These are phyloP conservation scores for Cephus cinctus DNA, from an alignment of 1,140 invertebrate genomes.

Conservation along the genomic window DNA sequence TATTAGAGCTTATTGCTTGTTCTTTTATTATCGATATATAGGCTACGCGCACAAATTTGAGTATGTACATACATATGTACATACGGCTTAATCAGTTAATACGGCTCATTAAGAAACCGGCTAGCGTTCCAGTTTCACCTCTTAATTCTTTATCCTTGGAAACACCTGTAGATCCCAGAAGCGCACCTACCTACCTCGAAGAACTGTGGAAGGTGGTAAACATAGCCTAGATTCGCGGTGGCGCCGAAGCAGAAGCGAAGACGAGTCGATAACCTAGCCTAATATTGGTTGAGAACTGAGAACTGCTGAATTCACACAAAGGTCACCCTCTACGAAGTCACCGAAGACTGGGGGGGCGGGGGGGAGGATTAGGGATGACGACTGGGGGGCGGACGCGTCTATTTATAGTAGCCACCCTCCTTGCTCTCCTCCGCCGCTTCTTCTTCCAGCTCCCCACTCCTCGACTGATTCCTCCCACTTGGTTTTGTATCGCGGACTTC, in stretches of 20 bases:
- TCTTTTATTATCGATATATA: too few species aligned
- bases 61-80: too few species aligned
- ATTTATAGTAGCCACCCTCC: slow-evolving; percentile 37
- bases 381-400: slow-evolving; percentile 28
- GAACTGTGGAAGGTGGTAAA: slow-evolving; percentile 39
- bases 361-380: slow-evolving; percentile 10
- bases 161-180: too few species aligned
- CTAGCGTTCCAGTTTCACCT: too few species aligned
- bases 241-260: slow-evolving; percentile 12
- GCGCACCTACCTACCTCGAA: too few species aligned
- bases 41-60: too few species aligned
- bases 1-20: too few species aligned
- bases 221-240: slow-evolving; percentile 39
- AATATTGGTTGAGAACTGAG: slow-evolving; percentile 23
- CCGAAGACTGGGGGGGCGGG: slow-evolving; percentile 9
- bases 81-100: too few species aligned
- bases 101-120: too few species aligned
- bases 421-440: slow-evolving; percentile 11
- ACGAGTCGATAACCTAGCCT: slow-evolving; percentile 40
- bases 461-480: slow-evolving; percentile 1
- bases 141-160: too few species aligned
- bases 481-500: neutral
- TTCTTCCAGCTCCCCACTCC: slow-evolving; percentile 12
- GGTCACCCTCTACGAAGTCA: too few species aligned
- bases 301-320: slow-evolving; percentile 31